Conservation (phyloP, 2,888 invertebrate genomes). For the Eumerus sabulonum region DNA sequence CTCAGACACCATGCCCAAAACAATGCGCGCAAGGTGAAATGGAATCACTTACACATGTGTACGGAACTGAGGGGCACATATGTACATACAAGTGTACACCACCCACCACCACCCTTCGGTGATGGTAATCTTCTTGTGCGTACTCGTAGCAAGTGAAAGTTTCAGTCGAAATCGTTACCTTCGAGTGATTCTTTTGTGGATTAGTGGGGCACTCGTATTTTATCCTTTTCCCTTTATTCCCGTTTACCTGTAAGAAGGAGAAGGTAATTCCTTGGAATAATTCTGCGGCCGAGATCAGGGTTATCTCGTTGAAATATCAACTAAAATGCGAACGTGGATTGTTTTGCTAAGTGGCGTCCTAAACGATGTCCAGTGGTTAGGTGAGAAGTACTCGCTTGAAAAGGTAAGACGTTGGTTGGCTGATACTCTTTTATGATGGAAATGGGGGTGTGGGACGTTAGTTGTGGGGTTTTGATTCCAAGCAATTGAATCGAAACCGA, state of each 20-base stretch:
- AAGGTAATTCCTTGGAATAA: slow-evolving; percentile 61
- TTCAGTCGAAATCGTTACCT: slow-evolving; percentile 40
- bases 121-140: slow-evolving; percentile 44
- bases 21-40: slow-evolving; percentile 26
- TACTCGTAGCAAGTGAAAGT: slow-evolving; percentile 51
- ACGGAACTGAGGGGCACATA: too few relatives aligned
- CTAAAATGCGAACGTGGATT: slow-evolving; percentile 55
- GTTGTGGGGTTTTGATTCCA: too few relatives aligned
- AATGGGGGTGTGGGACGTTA: too few relatives aligned
- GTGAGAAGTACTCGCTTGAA: too few relatives aligned
- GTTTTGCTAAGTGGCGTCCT: slow-evolving; percentile 50
- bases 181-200: slow-evolving; percentile 45
- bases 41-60: slow-evolving; percentile 62
- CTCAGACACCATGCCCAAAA: too few relatives aligned
- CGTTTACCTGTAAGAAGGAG: slow-evolving; percentile 34
- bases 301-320: slow-evolving; percentile 60
- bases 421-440: too few relatives aligned
- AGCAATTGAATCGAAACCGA: too few relatives aligned
- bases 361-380: neutral
- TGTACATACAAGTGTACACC: neutral
- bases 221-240: slow-evolving; percentile 48
- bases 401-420: too few relatives aligned
- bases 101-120: neutral
- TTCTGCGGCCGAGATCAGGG: slow-evolving; percentile 47
- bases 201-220: slow-evolving; percentile 51